Conservation (phyloP, 2,113 vertebrate genomes). For the Istiophorus platypterus region DNA sequence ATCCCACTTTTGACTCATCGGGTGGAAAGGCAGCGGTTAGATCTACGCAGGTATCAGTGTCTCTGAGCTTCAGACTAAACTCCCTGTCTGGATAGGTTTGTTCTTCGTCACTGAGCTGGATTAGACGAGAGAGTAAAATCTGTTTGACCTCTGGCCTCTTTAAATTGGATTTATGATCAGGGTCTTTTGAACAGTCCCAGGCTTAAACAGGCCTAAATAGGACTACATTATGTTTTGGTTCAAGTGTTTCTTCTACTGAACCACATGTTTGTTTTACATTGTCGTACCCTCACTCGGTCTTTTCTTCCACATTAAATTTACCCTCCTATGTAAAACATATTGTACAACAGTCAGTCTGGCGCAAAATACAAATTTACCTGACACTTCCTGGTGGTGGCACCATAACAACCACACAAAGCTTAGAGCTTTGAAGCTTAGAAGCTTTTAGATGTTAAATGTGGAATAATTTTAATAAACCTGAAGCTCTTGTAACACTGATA, state of each 20-base stretch:
- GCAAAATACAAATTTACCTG: no score
- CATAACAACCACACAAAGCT: no score
- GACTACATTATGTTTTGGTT: background rate
- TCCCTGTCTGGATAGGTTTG: constrained; percentile 28
- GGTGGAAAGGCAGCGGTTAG: background rate
- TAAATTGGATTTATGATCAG: constrained; percentile 64
- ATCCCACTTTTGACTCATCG: background rate
- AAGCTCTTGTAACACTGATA: no score
- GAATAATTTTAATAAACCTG: no score
- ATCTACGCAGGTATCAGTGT: background rate
- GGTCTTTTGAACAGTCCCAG: background rate
- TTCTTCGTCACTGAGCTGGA: constrained; percentile 66
- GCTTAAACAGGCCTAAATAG: constrained; percentile 19
- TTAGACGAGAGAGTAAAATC: constrained; percentile 63
- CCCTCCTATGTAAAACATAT: background rate
- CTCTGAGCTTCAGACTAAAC: constrained; percentile 8
- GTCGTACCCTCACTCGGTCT: background rate
- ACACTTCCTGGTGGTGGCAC: background rate
- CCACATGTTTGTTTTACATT: background rate
- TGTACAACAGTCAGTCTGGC: background rate
- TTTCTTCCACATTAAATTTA: background rate
- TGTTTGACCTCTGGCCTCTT: constrained; percentile 44
- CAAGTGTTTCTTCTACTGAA: background rate
- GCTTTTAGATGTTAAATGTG: no score
- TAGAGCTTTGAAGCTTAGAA: no score